Percentiles rank a stretch among this genome's conserved stretches.
These are phyloP conservation scores for Uromys caudimaculatus DNA, from an alignment of 2,797 vertebrate species.

Conservation along the genomic window DNA sequence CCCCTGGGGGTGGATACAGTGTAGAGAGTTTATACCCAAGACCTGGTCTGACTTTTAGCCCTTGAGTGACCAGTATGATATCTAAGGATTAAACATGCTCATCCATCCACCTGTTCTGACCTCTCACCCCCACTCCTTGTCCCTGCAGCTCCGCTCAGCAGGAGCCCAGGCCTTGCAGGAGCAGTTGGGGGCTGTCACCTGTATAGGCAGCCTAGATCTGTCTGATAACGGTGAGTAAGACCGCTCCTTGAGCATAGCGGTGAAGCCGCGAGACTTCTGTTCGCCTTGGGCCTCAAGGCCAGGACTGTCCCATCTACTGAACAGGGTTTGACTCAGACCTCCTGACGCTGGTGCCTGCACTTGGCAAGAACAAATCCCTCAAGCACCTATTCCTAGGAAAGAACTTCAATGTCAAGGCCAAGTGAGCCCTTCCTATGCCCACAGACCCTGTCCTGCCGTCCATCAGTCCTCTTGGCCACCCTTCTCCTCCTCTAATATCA, in stretches of 20 bases:
- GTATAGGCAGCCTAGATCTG: conserved; percentile 93
- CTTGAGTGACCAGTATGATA: background rate
- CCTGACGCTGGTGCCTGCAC: conserved; percentile 91
- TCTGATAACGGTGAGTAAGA: conserved; percentile 93
- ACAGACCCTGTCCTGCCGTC: background rate
- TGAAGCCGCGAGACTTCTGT: background rate
- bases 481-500: background rate
- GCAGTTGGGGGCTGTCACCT: conserved; percentile 91
- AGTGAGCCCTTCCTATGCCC: conserved; percentile 85
- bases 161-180: conserved; percentile 94
- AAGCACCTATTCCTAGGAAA: conserved; percentile 95
- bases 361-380: conserved; percentile 93
- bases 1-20: background rate
- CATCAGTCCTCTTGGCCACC: background rate
- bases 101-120: background rate
- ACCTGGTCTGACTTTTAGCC: conserved; percentile 32
- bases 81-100: background rate
- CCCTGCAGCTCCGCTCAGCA: conserved; percentile 91
- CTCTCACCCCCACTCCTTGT: conserved; percentile 23
- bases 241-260: background rate
- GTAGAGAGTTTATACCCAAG: background rate
- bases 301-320: conserved; percentile 11
- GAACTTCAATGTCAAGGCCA: conserved; percentile 96
- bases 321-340: conserved; percentile 93
- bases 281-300: background rate